Percentiles rank a stretch among this genome's conserved stretches.
Conservation (phyloP, 2,797 vertebrate genomes). For the Paramormyrops hopkinsi region DNA sequence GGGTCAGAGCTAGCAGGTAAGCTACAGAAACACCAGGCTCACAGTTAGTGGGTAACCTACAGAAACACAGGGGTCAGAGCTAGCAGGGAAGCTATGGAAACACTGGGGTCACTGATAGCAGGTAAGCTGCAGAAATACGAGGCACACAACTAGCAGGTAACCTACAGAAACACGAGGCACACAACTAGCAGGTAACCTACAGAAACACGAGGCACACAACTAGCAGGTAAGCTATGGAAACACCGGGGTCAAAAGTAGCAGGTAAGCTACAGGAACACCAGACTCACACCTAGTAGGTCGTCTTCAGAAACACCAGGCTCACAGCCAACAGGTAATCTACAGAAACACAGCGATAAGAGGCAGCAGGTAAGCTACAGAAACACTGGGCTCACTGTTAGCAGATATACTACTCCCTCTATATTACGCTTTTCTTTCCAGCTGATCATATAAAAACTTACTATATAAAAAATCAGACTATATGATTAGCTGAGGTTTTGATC, state of each 20-base stretch:
- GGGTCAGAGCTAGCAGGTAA: background rate
- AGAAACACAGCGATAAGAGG: no score
- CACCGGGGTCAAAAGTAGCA: no score
- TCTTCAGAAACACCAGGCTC: background rate
- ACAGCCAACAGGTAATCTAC: background rate
- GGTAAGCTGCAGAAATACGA: background rate
- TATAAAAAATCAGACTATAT: background rate
- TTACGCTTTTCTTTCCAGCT: background rate
- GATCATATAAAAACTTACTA: background rate
- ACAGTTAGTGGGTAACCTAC: background rate
- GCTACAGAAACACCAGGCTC: background rate
- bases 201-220: background rate
- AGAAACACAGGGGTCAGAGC: background rate
- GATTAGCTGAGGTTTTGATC: background rate
- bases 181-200: background rate
- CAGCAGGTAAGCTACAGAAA: background rate
- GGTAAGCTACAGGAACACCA: background rate
- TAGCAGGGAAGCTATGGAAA: background rate
- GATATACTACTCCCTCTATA: background rate
- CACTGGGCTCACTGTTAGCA: background rate
- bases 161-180: background rate
- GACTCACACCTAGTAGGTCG: background rate
- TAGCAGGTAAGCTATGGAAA: no score
- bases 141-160: no score
- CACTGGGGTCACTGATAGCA: background rate